phyloP scores from a whole-genome alignment of 1,140 invertebrate species.

The Trachymyrmex cornetzi region DNA sequence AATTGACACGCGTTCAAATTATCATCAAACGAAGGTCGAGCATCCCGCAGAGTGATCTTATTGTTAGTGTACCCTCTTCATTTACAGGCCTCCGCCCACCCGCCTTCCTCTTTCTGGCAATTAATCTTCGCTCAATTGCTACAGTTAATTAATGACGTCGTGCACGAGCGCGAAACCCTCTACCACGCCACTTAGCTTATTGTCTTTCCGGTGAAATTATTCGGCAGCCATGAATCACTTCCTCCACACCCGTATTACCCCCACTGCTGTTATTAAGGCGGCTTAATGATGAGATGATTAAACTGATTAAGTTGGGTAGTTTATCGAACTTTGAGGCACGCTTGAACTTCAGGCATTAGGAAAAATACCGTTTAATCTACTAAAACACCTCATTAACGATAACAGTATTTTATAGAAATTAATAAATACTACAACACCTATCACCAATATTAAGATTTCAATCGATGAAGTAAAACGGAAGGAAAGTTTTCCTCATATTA shows the following conservation, averaged over 20 bases:
- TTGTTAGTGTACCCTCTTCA: conserved; percentile 69
- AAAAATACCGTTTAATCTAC: conserved; percentile 4
- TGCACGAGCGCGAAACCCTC: conserved; percentile 67
- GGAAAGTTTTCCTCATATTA: neutral
- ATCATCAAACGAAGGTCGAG: conserved; percentile 69
- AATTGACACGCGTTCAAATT: conserved; percentile 77
- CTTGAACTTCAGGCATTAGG: neutral
- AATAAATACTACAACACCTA: neutral
- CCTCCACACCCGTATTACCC: conserved; percentile 23
- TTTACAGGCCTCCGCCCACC: conserved; percentile 51
- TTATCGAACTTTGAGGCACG: conserved; percentile 39
- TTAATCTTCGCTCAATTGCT: conserved; percentile 81
- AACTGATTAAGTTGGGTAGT: conserved; percentile 61
- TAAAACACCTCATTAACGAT: neutral
- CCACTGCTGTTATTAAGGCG: conserved; percentile 61
- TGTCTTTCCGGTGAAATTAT: conserved; percentile 79
- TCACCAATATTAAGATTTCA: neutral
- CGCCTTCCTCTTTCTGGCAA: conserved; percentile 66
- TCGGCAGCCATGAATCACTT: conserved; percentile 75
- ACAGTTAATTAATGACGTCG: conserved; percentile 80
- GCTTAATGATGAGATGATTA: conserved; percentile 72
- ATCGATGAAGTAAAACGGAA: neutral
- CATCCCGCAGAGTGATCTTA: conserved; percentile 76
- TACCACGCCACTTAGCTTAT: conserved; percentile 77
- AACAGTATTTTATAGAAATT: neutral